Conservation (phyloP, 2,888 invertebrate species). For the Lacanobia wlatinum region DNA sequence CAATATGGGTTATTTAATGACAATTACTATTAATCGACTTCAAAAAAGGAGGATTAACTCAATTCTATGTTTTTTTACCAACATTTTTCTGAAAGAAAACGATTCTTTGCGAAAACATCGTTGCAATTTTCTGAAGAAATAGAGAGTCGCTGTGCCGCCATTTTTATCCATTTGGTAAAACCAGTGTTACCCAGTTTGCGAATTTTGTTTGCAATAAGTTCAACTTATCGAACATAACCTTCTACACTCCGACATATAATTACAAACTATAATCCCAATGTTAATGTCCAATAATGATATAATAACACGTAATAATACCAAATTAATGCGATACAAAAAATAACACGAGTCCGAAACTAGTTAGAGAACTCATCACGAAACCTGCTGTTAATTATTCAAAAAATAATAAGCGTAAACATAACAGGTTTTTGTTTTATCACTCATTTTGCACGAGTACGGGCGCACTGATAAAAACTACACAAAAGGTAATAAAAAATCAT, state of each 20-base stretch:
- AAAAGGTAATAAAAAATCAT: background rate
- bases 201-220: background rate
- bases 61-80: too few species aligned
- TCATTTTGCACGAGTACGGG: constrained; percentile 5
- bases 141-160: background rate
- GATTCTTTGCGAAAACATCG: too few species aligned
- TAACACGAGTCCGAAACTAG: constrained; percentile 35
- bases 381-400: constrained; percentile 45
- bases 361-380: constrained; percentile 33
- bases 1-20: too few species aligned
- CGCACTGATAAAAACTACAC: constrained; percentile 1
- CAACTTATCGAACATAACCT: background rate
- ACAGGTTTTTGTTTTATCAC: constrained; percentile 32
- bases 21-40: too few species aligned
- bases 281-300: constrained; percentile 40
- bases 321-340: constrained; percentile 34
- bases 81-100: background rate
- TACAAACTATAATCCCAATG: constrained; percentile 11
- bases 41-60: too few species aligned
- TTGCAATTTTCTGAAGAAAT: background rate
- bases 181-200: background rate
- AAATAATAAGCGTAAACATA: constrained; percentile 33
- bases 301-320: constrained; percentile 34
- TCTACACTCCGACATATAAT: constrained; percentile 13
- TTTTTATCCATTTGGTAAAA: background rate